Conservation (phyloP, 2,113 vertebrate species). For the Sterrhoptilus dennistouni region DNA sequence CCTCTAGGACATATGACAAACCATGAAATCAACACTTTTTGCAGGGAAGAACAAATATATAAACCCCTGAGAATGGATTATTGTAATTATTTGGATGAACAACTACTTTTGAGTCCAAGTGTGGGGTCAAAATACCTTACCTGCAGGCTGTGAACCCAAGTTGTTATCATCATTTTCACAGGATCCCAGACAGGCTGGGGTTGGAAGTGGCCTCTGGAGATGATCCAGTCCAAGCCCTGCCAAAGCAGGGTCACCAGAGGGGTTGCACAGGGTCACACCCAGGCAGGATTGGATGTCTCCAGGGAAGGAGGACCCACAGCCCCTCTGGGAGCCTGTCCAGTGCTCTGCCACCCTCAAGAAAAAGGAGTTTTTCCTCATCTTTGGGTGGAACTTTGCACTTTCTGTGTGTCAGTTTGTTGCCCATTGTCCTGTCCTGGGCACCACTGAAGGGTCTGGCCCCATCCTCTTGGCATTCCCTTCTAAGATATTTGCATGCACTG, state of each 20-base stretch:
- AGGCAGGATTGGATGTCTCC: neutral
- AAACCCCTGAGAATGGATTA: neutral
- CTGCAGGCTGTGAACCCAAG: neutral
- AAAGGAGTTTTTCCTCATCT: neutral
- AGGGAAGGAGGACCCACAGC: neutral
- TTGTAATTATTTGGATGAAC: neutral
- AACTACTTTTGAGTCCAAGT: neutral
- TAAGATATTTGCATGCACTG: neutral
- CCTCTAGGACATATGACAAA: neutral
- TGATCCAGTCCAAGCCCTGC: neutral
- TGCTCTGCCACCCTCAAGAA: neutral
- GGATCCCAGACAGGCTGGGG: neutral
- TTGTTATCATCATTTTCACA: neutral
- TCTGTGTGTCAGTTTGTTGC: neutral
- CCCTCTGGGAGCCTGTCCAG: neutral
- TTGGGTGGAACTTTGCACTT: neutral
- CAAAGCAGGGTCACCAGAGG: neutral
- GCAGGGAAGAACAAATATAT: neutral
- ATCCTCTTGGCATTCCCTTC: neutral
- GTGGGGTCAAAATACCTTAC: neutral
- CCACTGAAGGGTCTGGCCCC: neutral
- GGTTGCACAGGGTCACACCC: neutral
- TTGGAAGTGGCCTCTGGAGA: neutral
- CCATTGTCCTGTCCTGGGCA: neutral
- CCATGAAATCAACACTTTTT: neutral